Conservation (phyloP, 2,888 invertebrate species). For the Epistrophe grossulariae region DNA sequence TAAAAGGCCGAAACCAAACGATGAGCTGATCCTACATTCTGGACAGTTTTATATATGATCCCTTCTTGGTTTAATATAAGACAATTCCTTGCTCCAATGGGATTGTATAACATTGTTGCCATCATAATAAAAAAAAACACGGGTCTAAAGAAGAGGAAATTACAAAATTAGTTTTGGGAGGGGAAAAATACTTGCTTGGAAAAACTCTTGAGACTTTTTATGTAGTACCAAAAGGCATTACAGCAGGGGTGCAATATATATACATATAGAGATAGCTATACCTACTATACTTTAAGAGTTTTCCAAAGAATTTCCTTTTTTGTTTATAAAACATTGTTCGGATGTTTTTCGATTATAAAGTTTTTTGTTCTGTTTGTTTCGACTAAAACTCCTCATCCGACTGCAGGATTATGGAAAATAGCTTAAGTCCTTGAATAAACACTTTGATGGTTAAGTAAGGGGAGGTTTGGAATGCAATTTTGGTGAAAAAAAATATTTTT, state of each 20-base stretch:
- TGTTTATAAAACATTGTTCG: constrained; percentile 56
- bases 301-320: constrained; percentile 38
- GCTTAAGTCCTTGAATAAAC: constrained; percentile 74
- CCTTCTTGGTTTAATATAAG: constrained; percentile 38
- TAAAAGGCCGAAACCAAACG: constrained; percentile 22
- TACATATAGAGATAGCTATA: background rate
- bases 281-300: background rate
- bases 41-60: constrained; percentile 47
- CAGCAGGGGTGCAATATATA: constrained; percentile 15
- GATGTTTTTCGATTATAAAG: constrained; percentile 73
- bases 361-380: constrained; percentile 39
- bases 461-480: constrained; percentile 68
- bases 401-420: constrained; percentile 72
- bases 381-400: constrained; percentile 34
- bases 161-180: constrained; percentile 63
- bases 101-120: constrained; percentile 23
- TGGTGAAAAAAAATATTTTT: constrained; percentile 6
- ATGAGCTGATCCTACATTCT: constrained; percentile 54
- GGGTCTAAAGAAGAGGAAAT: constrained; percentile 43
- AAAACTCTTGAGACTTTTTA: constrained; percentile 34
- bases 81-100: constrained; percentile 48
- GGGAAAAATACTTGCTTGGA: constrained; percentile 17
- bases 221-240: constrained; percentile 16
- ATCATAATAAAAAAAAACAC: constrained; percentile 19
- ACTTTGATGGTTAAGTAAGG: constrained; percentile 41